Base-by-base conservation (phyloP, 2,888 invertebrate genomes). In the Tuberolachnus salignus region DNA sequence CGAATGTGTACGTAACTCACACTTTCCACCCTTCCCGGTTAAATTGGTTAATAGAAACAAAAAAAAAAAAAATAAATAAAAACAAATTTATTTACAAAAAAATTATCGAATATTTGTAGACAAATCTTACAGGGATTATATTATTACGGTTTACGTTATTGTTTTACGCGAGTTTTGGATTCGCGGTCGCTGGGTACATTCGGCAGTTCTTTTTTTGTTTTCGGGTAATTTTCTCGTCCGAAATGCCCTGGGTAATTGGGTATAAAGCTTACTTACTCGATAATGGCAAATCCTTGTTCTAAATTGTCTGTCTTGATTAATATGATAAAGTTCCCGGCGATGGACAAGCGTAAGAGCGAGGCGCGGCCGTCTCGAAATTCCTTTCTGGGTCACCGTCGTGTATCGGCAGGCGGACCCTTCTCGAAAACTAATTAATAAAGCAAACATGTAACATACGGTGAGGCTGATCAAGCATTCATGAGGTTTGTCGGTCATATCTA, bases 401-500 rank as follows among this genome's bases (percentile, higher is more conserved):
- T 74, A 74, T 74, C 53, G 63, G 42, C 61, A 59, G 59, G 42
- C 61, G 59, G 59, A 69, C 46, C 67, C 26, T 78, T 78, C n/a
- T 69, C 59, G 67, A 49, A 57, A 78, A 69, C 67, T 78, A 67
- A 78, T 78, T 78, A 78, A 78, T 69, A 69, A 78, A 78, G 61
- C 69, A 78, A 78, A 69, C 78, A 69, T 69, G 67, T 67, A 69
- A 69, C 49, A 69, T 78, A 59, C 67, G 59, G 59, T 64, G 51
- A 55, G 59, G 26, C 59, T 78, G 51, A 78, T 78, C 57, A 78
- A 69, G 67, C 69, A 78, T 78, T 78, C 78, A 78, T 78, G 67
- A 78, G 78, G 67, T 78, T 74, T 69, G 69, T 69, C 67, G 75
- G 75, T 78, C 57, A 78, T 69, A 67, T 78, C 59, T 78, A 69